Conservation (phyloP, 1,140 invertebrate species). For the Paralvinella palmiformis region DNA sequence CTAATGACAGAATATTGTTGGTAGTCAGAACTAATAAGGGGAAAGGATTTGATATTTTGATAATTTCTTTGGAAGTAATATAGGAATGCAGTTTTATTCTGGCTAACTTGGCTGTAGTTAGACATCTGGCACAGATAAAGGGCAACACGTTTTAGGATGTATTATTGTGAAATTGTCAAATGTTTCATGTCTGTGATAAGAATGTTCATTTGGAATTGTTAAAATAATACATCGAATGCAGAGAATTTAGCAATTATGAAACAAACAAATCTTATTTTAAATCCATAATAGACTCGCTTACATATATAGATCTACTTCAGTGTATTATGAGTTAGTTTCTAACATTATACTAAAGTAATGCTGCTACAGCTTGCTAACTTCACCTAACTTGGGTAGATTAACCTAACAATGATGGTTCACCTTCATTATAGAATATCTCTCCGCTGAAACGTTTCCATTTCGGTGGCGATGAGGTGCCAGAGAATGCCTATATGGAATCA, state of each 20-base stretch:
- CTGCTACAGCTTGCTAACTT: neutral
- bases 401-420: neutral
- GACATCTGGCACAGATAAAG: too few species aligned
- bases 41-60: neutral
- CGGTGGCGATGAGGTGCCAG: slow-evolving; percentile 15
- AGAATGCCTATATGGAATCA: neutral
- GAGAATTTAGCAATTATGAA: too few species aligned
- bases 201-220: too few species aligned
- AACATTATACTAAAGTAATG: neutral
- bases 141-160: too few species aligned
- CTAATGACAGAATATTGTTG: neutral
- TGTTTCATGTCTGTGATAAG: too few species aligned
- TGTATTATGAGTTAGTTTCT: neutral
- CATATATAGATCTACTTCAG: neutral
- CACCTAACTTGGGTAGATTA: neutral
- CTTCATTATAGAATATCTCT: neutral
- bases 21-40: neutral
- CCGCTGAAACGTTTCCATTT: slow-evolving; percentile 12
- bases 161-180: too few species aligned
- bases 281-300: neutral
- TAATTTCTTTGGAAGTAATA: neutral
- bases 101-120: neutral
- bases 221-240: too few species aligned
- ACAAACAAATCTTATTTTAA: neutral
- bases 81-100: neutral